Evolutionary conservation across 2,888 invertebrate species (phyloP).

Genomic region (Apodemia mormo): DNA sequence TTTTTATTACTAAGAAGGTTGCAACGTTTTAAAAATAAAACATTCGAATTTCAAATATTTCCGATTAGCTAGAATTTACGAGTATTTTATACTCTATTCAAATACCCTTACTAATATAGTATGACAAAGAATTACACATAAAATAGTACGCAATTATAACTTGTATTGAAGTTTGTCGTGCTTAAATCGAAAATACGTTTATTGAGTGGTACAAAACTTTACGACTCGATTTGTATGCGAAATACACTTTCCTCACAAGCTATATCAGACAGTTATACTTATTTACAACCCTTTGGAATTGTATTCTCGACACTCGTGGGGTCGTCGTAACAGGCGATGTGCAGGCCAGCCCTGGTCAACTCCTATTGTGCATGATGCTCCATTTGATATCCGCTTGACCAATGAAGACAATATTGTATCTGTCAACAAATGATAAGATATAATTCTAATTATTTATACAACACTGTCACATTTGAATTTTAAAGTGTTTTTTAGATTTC

Average conservation of each 20-base stretch:
- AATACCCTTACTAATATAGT: not conserved
- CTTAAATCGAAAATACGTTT: conserved; percentile 59
- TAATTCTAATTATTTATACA: too few species aligned
- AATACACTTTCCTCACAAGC: conserved; percentile 59
- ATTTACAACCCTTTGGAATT: conserved; percentile 61
- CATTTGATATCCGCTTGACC: not conserved
- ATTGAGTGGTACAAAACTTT: conserved; percentile 68
- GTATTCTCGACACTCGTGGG: conserved; percentile 37
- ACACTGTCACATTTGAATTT: too few species aligned
- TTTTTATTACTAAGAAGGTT: too few species aligned
- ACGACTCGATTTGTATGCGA: conserved; percentile 52
- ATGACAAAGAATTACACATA: conserved; percentile 13
- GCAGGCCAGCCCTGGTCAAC: conserved; percentile 30
- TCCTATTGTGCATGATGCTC: conserved; percentile 35
- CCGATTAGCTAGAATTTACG: too few species aligned
- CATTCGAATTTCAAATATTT: too few species aligned
- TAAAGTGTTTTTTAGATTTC: too few species aligned
- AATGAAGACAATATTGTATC: not conserved
- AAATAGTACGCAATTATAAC: conserved; percentile 18
- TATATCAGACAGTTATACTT: conserved; percentile 68
- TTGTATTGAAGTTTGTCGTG: conserved; percentile 39
- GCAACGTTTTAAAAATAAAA: too few species aligned
- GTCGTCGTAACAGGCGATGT: conserved; percentile 30
- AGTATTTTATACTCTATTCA: too few species aligned
- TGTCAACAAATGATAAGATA: too few species aligned